Base-by-base conservation (phyloP, 1,140 invertebrate species). In the Hormaphis cornu region DNA sequence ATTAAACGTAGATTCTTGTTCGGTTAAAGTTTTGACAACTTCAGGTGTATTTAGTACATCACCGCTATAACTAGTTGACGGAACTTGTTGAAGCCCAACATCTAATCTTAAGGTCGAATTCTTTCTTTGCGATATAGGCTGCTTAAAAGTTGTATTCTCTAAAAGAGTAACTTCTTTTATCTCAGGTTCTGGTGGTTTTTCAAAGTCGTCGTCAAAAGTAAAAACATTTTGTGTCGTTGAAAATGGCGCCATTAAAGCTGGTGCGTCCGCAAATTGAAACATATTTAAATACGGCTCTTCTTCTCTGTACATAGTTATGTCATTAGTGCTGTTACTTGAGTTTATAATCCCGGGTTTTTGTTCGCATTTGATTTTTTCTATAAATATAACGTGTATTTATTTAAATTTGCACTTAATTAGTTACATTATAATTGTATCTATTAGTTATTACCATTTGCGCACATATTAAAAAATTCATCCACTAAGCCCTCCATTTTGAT, bases 401-500 rank as follows among this genome's bases (percentile, higher is more conserved):
- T n/a, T n/a, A n/a, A n/a, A n/a, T n/a, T n/a, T n/a, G n/a, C n/a
- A n/a, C n/a, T n/a, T n/a, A n/a, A n/a, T n/a, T n/a, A n/a, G n/a
- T n/a, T n/a, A n/a, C n/a, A n/a, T n/a, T n/a, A n/a, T n/a, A n/a
- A n/a, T n/a, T n/a, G n/a, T n/a, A n/a, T n/a, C n/a, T n/a, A n/a
- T n/a, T n/a, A n/a, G n/a, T 30, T 42, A 22, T 33, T 66, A 66
- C 44, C 61, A 4, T 66, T 50, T 30, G 61, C 61, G 33, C 61
- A 66, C 61, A 66, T 66, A 22, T 66, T 66, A 16, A 71, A 50
- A 40, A 53, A 61, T 71, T 71, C 70, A 71, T 71, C 70, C 70
- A 59, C 70, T 63, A 63, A 71, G 70, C 59, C 70, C 70, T 71
- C 70, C 70, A 71, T 71, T 71, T 46, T 71, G 70, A 24, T 71